Evolutionary conservation across 2,113 vertebrate species (phyloP), one percentile per base, ranked within the genome.

Genomic region (Pseudopodoces humilis): DNA sequence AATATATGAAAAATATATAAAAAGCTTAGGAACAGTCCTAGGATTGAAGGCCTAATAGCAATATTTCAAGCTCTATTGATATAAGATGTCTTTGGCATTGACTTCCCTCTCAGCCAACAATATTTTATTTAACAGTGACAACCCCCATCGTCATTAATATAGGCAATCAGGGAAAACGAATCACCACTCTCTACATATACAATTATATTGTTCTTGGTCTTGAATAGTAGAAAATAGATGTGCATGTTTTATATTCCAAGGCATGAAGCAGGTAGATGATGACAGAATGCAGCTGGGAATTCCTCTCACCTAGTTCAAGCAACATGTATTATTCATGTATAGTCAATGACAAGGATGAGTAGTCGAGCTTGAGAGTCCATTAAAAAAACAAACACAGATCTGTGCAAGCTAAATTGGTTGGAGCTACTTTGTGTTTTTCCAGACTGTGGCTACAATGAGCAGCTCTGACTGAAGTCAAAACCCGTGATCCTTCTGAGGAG

Each of bases 331-430:
- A 96, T 94, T 97, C 85, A 95, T 95, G 60, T 50, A n/a, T 37
- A 94, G 87, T 68, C 79, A 81, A 84, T 93, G 92, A 96, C 88
- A 96, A 86, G 85, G 90, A 86, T 86, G 94, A 95, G 75, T 90
- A 97, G 83, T 90, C 88, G 94, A 94, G 93, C 90, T 60, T 80
- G 83, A 95, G 85, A 96, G 75, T 70, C 87, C 90, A 90, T 94
- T 96, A 86, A 88, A 96, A 92, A 95, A 95, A 88, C 68, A 95
- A 96, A 83, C 1, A 7, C 47, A 76, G 67, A 86, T 47, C 70
- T 8, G 2, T 75, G 49, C 28, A 88, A 65, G 46, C 46, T 94
- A 55, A 82, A 92, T 70, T 92, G 74, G 52, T 68, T 90, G 63
- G 63, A 94, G 67, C 23, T 79, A 67, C 77, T 89, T 75, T 19